Conservation (phyloP, 2,888 invertebrate genomes). For the Gryllus longicercus region DNA sequence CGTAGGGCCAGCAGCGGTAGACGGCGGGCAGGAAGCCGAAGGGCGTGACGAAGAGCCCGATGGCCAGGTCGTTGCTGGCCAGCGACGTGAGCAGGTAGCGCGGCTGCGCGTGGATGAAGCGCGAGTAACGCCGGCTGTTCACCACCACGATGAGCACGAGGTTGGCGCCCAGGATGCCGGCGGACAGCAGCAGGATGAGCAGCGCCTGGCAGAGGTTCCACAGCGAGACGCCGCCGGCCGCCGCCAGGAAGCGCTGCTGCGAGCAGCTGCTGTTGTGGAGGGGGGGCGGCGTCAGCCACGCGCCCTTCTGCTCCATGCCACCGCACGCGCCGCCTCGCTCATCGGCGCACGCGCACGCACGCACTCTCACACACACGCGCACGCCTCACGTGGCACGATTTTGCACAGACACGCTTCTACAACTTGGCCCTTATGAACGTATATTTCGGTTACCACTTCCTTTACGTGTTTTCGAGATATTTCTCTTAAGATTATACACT, state of each 20-base stretch:
- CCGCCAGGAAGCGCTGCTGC: conserved; percentile 62
- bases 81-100: conserved; percentile 70
- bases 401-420: too few species aligned
- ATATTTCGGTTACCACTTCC: too few species aligned
- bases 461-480: too few species aligned
- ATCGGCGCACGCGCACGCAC: too few species aligned
- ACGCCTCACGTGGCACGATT: too few species aligned
- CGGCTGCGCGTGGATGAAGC: conserved; percentile 86
- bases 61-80: conserved; percentile 82
- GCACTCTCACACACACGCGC: too few species aligned
- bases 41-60: conserved; percentile 80
- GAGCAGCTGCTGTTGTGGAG: conserved; percentile 80
- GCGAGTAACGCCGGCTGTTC: conserved; percentile 77
- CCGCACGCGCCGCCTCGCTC: neutral
- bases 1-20: conserved; percentile 87
- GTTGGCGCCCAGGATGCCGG: conserved; percentile 77
- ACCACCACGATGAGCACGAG: conserved; percentile 76
- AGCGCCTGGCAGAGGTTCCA: conserved; percentile 73
- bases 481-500: too few species aligned
- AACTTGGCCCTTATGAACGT: too few species aligned
- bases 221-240: conserved; percentile 51
- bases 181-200: conserved; percentile 70
- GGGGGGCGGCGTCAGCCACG: conserved; percentile 66
- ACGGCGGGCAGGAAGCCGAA: conserved; percentile 62
- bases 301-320: conserved; percentile 32